Percentiles rank a stretch among this genome's conserved stretches.
Conservation (phyloP, 2,113 vertebrate genomes). For the Sinocyclocheilus maitianheensis region DNA sequence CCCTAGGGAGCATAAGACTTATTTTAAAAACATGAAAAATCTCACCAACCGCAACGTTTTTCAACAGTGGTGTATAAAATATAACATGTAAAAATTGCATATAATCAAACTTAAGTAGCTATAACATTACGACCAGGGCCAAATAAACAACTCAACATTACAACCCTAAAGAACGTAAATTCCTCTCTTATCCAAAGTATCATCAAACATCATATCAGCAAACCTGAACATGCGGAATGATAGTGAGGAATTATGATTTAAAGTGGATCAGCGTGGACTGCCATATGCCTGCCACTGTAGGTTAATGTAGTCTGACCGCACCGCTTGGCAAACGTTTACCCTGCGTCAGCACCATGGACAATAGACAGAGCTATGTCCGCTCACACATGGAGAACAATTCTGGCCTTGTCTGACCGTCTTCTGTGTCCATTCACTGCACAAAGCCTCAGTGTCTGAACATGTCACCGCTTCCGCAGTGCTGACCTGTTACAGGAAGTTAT, state of each 20-base stretch:
- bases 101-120: background rate
- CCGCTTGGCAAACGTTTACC: constrained; percentile 66
- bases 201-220: background rate
- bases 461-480: constrained; percentile 61
- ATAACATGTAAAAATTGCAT: too few relatives aligned
- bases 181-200: background rate
- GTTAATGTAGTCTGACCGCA: constrained; percentile 62
- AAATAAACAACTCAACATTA: constrained; percentile 1
- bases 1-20: background rate
- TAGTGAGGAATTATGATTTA: background rate
- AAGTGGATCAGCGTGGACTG: background rate
- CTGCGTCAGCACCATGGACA: constrained; percentile 64
- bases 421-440: constrained; percentile 58
- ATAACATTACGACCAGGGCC: background rate
- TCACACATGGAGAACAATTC: constrained; percentile 59
- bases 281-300: constrained; percentile 28
- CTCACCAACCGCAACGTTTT: background rate
- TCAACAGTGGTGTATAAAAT: background rate
- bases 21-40: background rate
- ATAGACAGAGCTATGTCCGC: constrained; percentile 36
- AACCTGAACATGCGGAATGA: background rate
- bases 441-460: constrained; percentile 62
- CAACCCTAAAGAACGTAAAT: background rate
- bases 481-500: constrained; percentile 49
- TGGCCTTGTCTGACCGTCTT: constrained; percentile 61